Conservation (phyloP, 2,888 invertebrate species). For the Andrena praecox region DNA sequence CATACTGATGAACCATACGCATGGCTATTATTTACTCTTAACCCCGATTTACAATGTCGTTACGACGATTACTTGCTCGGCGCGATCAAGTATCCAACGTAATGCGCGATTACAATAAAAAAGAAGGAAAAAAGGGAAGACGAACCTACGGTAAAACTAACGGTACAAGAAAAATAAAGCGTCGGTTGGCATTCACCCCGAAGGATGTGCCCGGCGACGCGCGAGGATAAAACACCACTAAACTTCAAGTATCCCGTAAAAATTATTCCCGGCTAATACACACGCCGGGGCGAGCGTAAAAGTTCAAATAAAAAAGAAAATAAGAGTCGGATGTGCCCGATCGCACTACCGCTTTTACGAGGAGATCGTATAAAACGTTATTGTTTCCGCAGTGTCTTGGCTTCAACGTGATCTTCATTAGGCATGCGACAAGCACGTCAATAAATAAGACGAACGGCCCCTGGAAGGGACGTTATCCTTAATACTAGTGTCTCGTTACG, state of each 20-base stretch:
- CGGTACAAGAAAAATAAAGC: conserved; percentile 12
- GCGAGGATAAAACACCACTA: conserved; percentile 1
- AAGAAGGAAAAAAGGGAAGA: neutral
- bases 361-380: conserved; percentile 29
- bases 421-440: conserved; percentile 41
- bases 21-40: conserved; percentile 47
- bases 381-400: conserved; percentile 13
- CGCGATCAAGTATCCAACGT: conserved; percentile 45
- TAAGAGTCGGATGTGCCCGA: conserved; percentile 25
- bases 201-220: neutral
- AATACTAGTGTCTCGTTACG: conserved; percentile 39
- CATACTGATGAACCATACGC: conserved; percentile 10
- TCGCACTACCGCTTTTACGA: conserved; percentile 17
- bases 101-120: conserved; percentile 31
- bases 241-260: conserved; percentile 26
- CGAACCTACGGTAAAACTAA: conserved; percentile 29
- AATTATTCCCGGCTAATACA: conserved; percentile 22
- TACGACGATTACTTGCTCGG: conserved; percentile 43
- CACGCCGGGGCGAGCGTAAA: conserved; percentile 4
- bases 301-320: conserved; percentile 14
- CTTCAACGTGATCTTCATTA: conserved; percentile 28
- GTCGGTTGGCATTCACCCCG: conserved; percentile 2
- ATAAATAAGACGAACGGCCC: conserved; percentile 42
- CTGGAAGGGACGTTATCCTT: conserved; percentile 9
- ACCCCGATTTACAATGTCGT: conserved; percentile 52